Evolutionary conservation across 1,140 invertebrate species (phyloP).

Genomic region (Mylabris phalerata): DNA sequence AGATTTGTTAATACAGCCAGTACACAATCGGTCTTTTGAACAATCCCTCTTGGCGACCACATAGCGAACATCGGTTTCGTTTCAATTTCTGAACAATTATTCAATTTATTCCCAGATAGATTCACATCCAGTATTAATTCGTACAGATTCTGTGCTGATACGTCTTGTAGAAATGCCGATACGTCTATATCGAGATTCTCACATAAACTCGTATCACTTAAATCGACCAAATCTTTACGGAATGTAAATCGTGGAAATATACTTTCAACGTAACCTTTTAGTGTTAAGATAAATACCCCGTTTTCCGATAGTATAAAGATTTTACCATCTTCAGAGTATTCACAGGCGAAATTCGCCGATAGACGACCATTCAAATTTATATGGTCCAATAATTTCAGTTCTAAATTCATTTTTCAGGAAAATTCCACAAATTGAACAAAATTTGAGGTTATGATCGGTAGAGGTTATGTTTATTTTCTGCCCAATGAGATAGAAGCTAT

Average conservation of each 20-base stretch:
- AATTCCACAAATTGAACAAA: too few relatives aligned
- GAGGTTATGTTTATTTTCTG: too few relatives aligned
- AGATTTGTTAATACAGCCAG: slow-evolving; percentile 11
- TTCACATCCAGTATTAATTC: slow-evolving; percentile 5
- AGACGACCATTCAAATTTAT: slow-evolving; percentile 8
- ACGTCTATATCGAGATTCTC: slow-evolving; percentile 8
- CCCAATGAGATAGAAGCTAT: too few relatives aligned
- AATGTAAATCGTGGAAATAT: slow-evolving; percentile 10
- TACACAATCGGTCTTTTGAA: slow-evolving; percentile 4
- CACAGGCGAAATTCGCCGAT: slow-evolving; percentile 11
- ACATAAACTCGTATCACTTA: slow-evolving; percentile 2
- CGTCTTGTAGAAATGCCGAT: background rate
- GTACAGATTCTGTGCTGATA: slow-evolving; percentile 3
- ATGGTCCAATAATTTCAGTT: slow-evolving; percentile 6
- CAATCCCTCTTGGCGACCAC: slow-evolving; percentile 8
- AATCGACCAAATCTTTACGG: slow-evolving; percentile 3
- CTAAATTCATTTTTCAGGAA: background rate
- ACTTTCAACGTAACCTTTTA: background rate
- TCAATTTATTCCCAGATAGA: background rate
- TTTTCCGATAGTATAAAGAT: slow-evolving; percentile 13
- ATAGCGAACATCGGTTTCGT: slow-evolving; percentile 2
- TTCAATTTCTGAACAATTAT: too few relatives aligned
- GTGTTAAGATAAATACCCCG: slow-evolving; percentile 6
- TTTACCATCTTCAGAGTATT: slow-evolving; percentile 14
- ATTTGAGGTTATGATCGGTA: too few relatives aligned